A percentile compares a stretch with the other conserved stretches of the same genome.
These are phyloP conservation scores for Andricus quercusramuli DNA, from an alignment of 2,888 invertebrate species.

Conservation along the genomic window DNA sequence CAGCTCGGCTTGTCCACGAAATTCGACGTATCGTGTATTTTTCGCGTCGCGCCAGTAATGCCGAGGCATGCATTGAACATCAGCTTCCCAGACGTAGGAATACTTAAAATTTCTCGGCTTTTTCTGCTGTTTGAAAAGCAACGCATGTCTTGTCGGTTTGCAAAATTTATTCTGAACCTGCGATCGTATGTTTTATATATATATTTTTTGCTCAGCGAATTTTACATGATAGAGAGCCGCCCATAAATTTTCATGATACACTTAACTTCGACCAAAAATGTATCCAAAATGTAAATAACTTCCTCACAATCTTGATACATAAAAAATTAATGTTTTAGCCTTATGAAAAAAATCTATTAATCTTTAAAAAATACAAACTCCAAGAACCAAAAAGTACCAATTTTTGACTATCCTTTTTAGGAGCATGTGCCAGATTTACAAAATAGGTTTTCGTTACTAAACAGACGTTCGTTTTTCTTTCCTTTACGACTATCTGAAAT, in stretches of 20 bases:
- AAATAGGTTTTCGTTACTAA: too few relatives aligned
- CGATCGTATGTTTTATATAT: conserved; percentile 25
- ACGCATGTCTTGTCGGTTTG: conserved; percentile 26
- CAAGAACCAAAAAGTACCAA: too few relatives aligned
- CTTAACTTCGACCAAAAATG: neutral
- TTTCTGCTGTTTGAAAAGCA: conserved; percentile 39
- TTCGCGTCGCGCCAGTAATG: conserved; percentile 27
- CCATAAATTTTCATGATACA: conserved; percentile 30
- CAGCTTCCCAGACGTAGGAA: conserved; percentile 14
- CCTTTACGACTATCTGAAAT: too few relatives aligned
- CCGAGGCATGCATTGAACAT: conserved; percentile 38
- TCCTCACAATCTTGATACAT: too few relatives aligned
- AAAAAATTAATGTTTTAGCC: too few relatives aligned
- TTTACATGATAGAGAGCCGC: conserved; percentile 13
- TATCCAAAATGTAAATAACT: too few relatives aligned
- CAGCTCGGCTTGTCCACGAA: conserved; percentile 22
- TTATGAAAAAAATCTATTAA: too few relatives aligned
- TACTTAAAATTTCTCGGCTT: conserved; percentile 35
- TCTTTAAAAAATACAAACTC: too few relatives aligned
- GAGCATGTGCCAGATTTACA: too few relatives aligned
- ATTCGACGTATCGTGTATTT: conserved; percentile 36
- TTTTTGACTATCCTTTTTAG: too few relatives aligned
- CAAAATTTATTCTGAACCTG: conserved; percentile 34
- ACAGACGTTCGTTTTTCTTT: too few relatives aligned
- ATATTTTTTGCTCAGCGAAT: neutral